phyloP scores from a whole-genome alignment of 92 coral and sea anemone species.

The Anthopleura xanthogrammica region DNA sequence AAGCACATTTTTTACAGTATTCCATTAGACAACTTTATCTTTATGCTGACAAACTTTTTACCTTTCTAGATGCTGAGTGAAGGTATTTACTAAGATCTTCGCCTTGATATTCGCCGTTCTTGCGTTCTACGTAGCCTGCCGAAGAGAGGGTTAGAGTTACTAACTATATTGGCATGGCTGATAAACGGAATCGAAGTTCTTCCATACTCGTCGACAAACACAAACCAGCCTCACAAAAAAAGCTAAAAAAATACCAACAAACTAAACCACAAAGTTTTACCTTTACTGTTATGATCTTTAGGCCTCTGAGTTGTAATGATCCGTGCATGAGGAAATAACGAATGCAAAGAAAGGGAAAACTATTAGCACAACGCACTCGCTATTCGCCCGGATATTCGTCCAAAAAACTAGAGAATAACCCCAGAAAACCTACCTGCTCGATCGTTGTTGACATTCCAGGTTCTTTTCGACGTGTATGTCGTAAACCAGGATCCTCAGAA shows the following conservation, averaged over 20 bases:
- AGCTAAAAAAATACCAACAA: neutral
- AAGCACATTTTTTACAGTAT: neutral
- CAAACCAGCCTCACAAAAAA: neutral
- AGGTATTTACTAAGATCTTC: constrained; percentile 93
- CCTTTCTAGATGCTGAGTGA: constrained; percentile 85
- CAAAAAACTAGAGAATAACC: constrained; percentile 14
- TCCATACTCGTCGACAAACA: neutral
- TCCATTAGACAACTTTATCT: no score
- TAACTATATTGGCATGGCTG: constrained; percentile 23
- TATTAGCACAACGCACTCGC: constrained; percentile 54
- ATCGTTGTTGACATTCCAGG: constrained; percentile 89
- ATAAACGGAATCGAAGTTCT: constrained; percentile 5
- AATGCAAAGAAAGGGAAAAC: constrained; percentile 32
- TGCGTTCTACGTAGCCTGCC: constrained; percentile 70
- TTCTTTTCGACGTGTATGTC: constrained; percentile 13
- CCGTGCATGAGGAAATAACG: constrained; percentile 40
- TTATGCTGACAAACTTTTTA: constrained; percentile 11
- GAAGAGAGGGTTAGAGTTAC: constrained; percentile 9
- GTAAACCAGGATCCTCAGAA: constrained; percentile 14
- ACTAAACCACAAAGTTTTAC: constrained; percentile 26
- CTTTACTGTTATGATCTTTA: constrained; percentile 91
- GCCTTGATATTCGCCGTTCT: constrained; percentile 83
- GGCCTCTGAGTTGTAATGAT: constrained; percentile 65
- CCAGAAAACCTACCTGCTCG: constrained; percentile 68
- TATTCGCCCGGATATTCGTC: constrained; percentile 26